Evolutionary conservation across 2,797 vertebrate species (phyloP).

Genomic region (Coluber constrictor): DNA sequence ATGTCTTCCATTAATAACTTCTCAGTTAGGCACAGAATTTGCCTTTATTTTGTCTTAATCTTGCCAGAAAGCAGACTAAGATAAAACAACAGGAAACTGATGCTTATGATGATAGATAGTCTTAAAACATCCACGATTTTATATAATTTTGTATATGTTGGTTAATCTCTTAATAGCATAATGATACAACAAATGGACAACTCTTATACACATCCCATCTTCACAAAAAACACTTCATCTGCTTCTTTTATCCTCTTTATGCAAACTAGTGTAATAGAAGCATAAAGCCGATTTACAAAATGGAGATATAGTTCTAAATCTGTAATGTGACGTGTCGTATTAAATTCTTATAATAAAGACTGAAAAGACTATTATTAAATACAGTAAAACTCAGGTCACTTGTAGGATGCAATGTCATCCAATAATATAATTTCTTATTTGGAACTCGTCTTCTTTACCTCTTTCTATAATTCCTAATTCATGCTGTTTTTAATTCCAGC

Average conservation of each 20-base stretch:
- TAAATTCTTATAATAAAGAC: not conserved
- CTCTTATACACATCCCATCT: constrained; percentile 14
- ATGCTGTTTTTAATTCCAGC: not conserved
- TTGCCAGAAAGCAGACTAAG: not conserved
- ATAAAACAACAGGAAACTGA: not conserved
- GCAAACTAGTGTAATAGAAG: constrained; percentile 17
- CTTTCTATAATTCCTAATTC: not conserved
- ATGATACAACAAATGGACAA: not conserved
- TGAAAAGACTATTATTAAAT: not conserved
- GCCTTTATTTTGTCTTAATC: not conserved
- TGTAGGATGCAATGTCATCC: not conserved
- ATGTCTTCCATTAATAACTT: not conserved
- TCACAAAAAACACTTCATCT: not conserved
- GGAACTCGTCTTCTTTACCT: not conserved
- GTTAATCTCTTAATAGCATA: not conserved
- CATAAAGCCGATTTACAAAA: not conserved
- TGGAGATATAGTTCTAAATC: not conserved
- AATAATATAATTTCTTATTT: not conserved
- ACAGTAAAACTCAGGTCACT: fast-evolving
- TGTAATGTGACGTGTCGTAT: not conserved
- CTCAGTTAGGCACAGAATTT: not conserved
- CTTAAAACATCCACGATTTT: constrained; percentile 4
- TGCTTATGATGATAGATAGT: not conserved
- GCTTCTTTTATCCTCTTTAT: not conserved
- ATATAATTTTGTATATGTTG: not conserved